Base-by-base conservation (phyloP, 2,113 vertebrate genomes). In the Oncorhynchus clarkii region DNA sequence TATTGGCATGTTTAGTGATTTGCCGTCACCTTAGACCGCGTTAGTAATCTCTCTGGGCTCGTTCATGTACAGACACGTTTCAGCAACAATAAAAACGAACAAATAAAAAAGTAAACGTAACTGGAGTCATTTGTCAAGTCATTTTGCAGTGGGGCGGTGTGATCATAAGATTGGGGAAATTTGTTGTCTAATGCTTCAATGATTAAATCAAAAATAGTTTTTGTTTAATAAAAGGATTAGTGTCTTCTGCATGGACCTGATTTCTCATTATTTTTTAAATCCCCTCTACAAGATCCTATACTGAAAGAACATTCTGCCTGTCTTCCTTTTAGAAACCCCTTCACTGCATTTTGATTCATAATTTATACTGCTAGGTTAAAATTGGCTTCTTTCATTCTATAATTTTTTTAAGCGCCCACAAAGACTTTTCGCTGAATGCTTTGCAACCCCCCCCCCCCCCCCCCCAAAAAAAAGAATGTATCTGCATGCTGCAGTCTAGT, bases 211-310 rank as follows among this genome's bases (percentile, higher is more conserved):
- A 79, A 69, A 78, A 76, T 18, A 18, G 73, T 71, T 71, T 67
- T 73, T 77, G 75, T 75, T 68, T 57, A 79, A 80, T 76, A 71
- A 81, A 64, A 71, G 73, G 75, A 84, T 86, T 80, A 82, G 39
- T 12, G 27, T 29, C 70, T 76, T 66, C 71, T 69, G 59, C 74
- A 71, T 60, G 45, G 48, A 65, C 57, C 74, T 72, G 34, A 45
- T 76, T 69, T 67, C 78, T 78, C 67, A 76, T 78, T 76, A 74
- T 34, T 66, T 71, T 74, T 76, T 34, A 74, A 78, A 78, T 77
- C 57, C 65, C 62, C 26, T 64, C 57, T 69, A 34, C 27, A 31
- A 27, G 54, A 73, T 72, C 67, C 79, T 57, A 64, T 29, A 71
- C 64, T 67, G 70, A 80, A 66, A 67, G 70, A 80, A 66, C 14